phyloP scores from a whole-genome alignment of 2,797 vertebrate species.

The Neopelma chrysocephalum region DNA sequence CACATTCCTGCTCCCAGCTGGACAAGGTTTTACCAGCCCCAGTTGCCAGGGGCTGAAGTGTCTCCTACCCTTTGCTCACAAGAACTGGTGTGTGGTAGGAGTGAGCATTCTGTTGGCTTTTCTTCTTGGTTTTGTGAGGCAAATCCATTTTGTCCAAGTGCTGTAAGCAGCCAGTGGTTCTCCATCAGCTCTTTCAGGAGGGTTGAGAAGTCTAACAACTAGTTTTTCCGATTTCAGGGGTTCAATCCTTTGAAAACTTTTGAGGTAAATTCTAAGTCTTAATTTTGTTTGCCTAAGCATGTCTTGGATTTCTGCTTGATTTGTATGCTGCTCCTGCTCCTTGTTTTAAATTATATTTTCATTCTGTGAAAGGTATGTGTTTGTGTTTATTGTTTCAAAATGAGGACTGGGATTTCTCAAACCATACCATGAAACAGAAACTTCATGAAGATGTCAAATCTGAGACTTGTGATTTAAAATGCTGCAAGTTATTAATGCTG shows the following conservation, averaged over 20 bases:
- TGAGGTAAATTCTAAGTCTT: neutral
- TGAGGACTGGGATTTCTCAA: neutral
- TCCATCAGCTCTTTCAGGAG: neutral
- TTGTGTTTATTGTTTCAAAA: neutral
- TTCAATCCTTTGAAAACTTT: neutral
- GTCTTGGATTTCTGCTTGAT: neutral
- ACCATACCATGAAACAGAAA: neutral
- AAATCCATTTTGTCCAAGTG: accelerated
- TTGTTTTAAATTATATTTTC: neutral
- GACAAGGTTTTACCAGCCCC: accelerated
- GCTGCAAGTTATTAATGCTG: neutral
- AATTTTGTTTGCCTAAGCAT: neutral
- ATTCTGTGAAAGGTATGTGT: neutral
- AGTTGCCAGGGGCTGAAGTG: neutral
- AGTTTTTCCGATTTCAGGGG: neutral
- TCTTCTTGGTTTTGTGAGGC: neutral
- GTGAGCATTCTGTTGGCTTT: neutral
- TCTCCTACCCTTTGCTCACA: neutral
- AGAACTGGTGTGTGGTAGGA: neutral
- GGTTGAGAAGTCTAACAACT: neutral
- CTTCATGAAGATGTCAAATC: neutral
- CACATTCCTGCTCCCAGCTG: neutral
- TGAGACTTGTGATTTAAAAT: neutral
- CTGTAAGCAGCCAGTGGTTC: neutral
- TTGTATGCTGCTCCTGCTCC: neutral